A percentile compares a stretch with the other conserved stretches of the same genome.
Conservation (phyloP, 1,140 invertebrate species). For the Goniozus legneri region DNA sequence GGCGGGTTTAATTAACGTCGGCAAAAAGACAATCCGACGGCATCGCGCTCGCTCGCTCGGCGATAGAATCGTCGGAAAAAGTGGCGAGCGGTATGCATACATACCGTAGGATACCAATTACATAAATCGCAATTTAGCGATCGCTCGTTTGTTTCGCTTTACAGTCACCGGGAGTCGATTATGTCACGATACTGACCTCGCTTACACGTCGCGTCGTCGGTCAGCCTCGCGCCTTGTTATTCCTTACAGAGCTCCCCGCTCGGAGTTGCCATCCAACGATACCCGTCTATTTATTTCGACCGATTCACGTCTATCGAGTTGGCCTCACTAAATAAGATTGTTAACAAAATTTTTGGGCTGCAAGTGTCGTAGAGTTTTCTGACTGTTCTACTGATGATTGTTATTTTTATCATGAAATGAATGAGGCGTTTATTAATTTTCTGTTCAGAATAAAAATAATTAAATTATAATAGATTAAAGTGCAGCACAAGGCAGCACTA, state of each 20-base stretch:
- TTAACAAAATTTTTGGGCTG: not conserved
- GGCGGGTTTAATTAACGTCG: no score
- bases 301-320: not conserved
- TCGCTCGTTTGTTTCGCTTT: conserved; percentile 5
- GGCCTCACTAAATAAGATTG: not conserved
- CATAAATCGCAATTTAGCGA: conserved; percentile 1
- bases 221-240: not conserved
- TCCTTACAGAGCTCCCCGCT: not conserved
- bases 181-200: conserved; percentile 24
- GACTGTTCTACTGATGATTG: no score
- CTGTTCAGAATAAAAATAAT: no score
- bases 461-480: no score
- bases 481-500: no score
- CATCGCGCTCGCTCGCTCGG: no score
- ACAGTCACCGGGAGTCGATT: conserved; percentile 15
- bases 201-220: conserved; percentile 20
- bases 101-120: not conserved
- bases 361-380: not conserved
- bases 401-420: no score
- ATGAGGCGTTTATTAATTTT: no score
- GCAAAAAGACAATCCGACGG: no score
- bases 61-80: no score
- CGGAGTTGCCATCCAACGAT: conserved; percentile 10
- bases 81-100: not conserved
- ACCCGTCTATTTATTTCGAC: not conserved